phyloP scores from a whole-genome alignment of 2,797 vertebrate species.

The Tinamus major region DNA sequence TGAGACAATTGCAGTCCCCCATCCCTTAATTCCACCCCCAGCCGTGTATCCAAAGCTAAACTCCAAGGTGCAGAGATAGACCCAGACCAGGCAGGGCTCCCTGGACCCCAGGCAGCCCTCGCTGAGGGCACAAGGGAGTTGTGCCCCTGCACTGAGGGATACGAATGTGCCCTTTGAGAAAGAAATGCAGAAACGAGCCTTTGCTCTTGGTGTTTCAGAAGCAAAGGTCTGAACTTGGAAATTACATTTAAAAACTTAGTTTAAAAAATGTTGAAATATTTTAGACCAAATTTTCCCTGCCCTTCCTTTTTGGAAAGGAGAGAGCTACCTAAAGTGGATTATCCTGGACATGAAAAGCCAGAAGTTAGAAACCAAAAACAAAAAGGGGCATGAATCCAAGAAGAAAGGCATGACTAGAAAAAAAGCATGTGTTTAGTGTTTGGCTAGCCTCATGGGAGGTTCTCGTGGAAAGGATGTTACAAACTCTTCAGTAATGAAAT shows the following conservation, averaged over 20 bases:
- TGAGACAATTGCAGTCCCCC: not conserved
- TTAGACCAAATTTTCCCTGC: not conserved
- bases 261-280: rapidly evolving
- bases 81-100: not conserved
- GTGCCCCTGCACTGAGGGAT: no score
- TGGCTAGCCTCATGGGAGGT: not conserved
- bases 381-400: not conserved
- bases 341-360: not conserved
- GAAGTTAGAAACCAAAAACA: not conserved
- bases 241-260: not conserved
- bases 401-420: not conserved
- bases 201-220: not conserved
- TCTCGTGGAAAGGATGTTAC: not conserved
- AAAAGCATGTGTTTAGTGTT: not conserved
- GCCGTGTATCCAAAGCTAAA: not conserved
- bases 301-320: not conserved
- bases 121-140: not conserved
- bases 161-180: no score
- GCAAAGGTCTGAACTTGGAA: not conserved
- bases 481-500: not conserved
- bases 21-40: no score
- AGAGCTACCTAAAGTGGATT: not conserved
- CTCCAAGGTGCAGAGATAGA: not conserved
- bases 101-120: no score
- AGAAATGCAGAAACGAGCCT: not conserved